These are phyloP conservation scores for Catamblyrhynchus diadema DNA, from an alignment of 2,797 vertebrate species.

Conservation along the genomic window DNA sequence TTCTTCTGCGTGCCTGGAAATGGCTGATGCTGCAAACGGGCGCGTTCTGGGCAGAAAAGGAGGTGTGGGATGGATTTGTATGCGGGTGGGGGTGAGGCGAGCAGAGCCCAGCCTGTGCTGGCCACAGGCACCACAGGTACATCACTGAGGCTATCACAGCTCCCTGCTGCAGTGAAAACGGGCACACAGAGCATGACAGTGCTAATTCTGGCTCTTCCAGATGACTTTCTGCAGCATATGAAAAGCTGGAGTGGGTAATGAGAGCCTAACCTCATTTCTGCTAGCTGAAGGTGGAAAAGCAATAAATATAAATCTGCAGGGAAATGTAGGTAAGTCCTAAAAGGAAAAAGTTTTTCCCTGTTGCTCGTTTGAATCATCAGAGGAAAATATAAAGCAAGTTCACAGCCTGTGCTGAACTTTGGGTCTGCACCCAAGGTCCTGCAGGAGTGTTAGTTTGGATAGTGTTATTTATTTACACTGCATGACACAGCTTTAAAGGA, in stretches of 20 bases:
- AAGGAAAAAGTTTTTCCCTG: conserved; percentile 27
- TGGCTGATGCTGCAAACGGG: background rate
- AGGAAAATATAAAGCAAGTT: background rate
- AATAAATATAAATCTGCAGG: background rate
- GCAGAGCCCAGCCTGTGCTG: background rate
- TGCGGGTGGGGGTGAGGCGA: background rate
- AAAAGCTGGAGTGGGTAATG: background rate
- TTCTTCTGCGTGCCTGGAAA: background rate
- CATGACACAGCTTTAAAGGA: background rate
- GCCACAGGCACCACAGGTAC: conserved; percentile 44
- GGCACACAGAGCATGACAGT: conserved; percentile 59
- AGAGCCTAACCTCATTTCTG: background rate
- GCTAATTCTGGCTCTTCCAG: conserved; percentile 60
- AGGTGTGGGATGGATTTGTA: background rate
- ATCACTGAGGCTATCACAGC: background rate
- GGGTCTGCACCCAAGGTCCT: background rate
- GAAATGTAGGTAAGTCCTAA: background rate
- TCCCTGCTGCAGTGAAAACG: conserved; percentile 49
- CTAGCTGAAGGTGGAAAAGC: background rate
- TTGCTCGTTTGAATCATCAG: background rate
- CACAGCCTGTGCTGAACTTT: background rate
- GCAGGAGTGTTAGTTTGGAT: background rate
- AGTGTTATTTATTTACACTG: background rate
- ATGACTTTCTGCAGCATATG: background rate
- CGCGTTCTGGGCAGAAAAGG: background rate